Evolutionary conservation across 2,797 vertebrate species (phyloP).

Genomic region (Anabacerthia variegaticeps): DNA sequence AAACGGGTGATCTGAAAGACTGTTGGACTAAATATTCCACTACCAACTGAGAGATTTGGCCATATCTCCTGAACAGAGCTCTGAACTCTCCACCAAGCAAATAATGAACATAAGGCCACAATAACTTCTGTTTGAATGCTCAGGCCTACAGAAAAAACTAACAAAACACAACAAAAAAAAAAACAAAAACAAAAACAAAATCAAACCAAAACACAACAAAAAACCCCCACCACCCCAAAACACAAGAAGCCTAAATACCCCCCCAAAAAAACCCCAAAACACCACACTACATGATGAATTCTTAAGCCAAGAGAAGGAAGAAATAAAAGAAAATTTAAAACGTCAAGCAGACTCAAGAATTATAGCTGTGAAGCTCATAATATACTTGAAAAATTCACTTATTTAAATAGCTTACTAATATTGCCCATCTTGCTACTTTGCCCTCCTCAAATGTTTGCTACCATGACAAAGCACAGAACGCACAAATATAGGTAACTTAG

Average conservation of each 20-base stretch:
- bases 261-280: neutral
- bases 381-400: neutral
- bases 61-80: neutral
- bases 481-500: neutral
- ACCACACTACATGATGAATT: neutral
- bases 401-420: neutral
- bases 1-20: neutral
- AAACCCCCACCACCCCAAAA: no score
- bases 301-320: neutral
- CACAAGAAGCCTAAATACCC: no score
- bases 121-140: neutral
- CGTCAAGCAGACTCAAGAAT: neutral
- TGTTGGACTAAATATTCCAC: neutral
- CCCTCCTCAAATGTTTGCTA: neutral
- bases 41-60: neutral
- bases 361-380: neutral
- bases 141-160: fast-evolving
- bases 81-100: neutral
- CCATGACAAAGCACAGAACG: neutral
- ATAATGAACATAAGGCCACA: neutral
- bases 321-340: neutral
- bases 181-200: neutral
- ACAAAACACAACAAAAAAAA: neutral
- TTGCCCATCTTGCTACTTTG: neutral
- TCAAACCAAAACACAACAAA: neutral